Evolutionary conservation across 35 echinoderm and acorn worm species (phyloP), one percentile per base, ranked within the genome.

Genomic region (Holothuria glaberrima): DNA sequence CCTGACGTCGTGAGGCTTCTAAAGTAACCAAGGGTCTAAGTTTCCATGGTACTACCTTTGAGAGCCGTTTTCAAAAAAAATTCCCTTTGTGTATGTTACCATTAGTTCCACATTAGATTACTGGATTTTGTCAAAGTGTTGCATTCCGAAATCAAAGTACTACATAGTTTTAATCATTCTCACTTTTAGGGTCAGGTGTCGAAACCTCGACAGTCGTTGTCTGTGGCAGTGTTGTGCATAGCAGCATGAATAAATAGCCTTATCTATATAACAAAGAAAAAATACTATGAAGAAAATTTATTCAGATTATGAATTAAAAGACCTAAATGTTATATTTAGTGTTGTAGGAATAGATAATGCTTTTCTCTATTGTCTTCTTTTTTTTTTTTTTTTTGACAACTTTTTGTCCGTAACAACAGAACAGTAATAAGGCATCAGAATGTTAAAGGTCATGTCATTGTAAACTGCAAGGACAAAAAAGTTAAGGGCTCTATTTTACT

Each of bases 241-340:
- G 22, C 71, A 75, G 9, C 71, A 75, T 75, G 29, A 75, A 29
- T 41, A n/a, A 35, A 75, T n/a, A 75, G 71, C 71, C 71, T 75
- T 75, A 75, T 75, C 71, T 75, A 41, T 75, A 75, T 75, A 21
- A 75, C 31, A 75, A 75, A 75, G 30, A 31, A 75, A 75, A 75
- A 38, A 69, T 30, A 25, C 25, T 69, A 30, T 69, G 31, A 69
- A 69, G 44, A 75, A 75, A 75, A 35, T 75, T 36, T 75, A 41
- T 41, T 75, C 26, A 75, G 31, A 75, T 75, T 54, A 54, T 54
- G 0, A 75, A 75, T 75, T 75, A 75, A 16, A 75, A 38, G 71
- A 75, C 71, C 34, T 75, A 35, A 75, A 75, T 75, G 71, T 75
- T 75, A 32, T 75, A 75, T 54, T 54, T 54, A 54, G 50, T 75